Conservation (phyloP, 2,797 vertebrate genomes). For the Esox masquinongy region DNA sequence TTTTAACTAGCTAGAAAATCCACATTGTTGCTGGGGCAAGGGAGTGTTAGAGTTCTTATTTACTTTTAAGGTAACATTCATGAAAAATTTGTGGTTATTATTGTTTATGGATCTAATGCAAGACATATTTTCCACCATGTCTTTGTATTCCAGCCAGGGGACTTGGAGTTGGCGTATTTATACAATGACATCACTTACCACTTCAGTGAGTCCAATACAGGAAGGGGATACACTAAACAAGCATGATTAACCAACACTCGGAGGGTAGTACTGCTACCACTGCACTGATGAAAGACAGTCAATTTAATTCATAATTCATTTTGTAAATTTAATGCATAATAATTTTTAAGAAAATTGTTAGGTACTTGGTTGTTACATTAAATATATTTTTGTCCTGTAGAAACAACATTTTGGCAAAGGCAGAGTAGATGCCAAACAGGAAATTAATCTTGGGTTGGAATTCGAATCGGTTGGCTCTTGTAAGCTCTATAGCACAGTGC, state of each 20-base stretch:
- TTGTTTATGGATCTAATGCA: too few species aligned
- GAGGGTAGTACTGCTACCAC: neutral
- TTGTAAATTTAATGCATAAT: neutral
- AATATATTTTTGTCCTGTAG: slow-evolving; percentile 18
- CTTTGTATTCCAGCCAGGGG: too few species aligned
- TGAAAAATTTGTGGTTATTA: too few species aligned
- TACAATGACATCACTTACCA: too few species aligned
- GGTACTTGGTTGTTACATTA: neutral
- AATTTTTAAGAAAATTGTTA: neutral
- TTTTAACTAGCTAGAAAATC: too few species aligned
- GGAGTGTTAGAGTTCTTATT: too few species aligned
- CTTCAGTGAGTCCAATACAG: too few species aligned
- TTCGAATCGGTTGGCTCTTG: slow-evolving; percentile 32
- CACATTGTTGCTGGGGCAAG: too few species aligned
- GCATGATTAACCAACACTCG: neutral
- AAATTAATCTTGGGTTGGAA: slow-evolving; percentile 26
- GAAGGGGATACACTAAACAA: neutral
- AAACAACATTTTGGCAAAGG: neutral
- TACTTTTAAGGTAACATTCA: too few species aligned
- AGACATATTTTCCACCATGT: too few species aligned
- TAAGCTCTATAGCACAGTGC: neutral
- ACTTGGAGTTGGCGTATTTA: too few species aligned
- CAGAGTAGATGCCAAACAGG: slow-evolving; percentile 6
- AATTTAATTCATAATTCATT: neutral
- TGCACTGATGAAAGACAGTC: neutral